These are phyloP conservation scores for Physocephala rufipes DNA, from an alignment of 2,888 invertebrate genomes.

Conservation along the genomic window DNA sequence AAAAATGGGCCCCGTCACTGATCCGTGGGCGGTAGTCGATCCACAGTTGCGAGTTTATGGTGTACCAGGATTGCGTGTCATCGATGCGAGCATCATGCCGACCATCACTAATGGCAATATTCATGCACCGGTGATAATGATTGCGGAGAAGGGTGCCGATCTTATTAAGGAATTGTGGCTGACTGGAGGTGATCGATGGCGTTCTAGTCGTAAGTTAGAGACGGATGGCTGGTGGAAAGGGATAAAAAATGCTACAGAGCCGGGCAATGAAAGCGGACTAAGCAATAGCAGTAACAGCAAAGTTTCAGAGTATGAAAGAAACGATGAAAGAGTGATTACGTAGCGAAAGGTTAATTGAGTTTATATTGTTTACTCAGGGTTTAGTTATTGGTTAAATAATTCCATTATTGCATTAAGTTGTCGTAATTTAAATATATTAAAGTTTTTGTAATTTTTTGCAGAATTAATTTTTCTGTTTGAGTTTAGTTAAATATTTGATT, in stretches of 20 bases:
- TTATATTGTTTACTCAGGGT: neutral
- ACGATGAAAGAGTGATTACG: neutral
- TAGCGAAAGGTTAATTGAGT: neutral
- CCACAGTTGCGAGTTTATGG: slow-evolving; percentile 80
- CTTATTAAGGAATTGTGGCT: slow-evolving; percentile 80
- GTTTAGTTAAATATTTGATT: no score
- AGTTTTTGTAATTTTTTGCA: no score
- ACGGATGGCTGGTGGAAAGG: slow-evolving; percentile 13
- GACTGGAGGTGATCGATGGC: slow-evolving; percentile 45
- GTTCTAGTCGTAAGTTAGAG: slow-evolving; percentile 29
- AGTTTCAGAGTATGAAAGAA: neutral
- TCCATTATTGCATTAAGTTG: neutral
- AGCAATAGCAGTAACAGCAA: neutral
- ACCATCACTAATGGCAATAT: slow-evolving; percentile 87
- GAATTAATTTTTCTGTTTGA: no score
- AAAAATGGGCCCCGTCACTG: slow-evolving; percentile 83
- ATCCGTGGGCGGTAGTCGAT: slow-evolving; percentile 85
- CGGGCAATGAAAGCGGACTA: neutral
- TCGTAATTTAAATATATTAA: no score
- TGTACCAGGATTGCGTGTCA: slow-evolving; percentile 79
- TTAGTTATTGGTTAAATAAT: neutral
- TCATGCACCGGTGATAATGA: slow-evolving; percentile 88
- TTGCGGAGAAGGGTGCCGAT: slow-evolving; percentile 86
- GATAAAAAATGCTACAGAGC: slow-evolving; percentile 36
- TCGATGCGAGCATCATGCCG: slow-evolving; percentile 91